These are phyloP conservation scores for Onychostruthus taczanowskii DNA, from an alignment of 2,113 vertebrate genomes.

Conservation along the genomic window DNA sequence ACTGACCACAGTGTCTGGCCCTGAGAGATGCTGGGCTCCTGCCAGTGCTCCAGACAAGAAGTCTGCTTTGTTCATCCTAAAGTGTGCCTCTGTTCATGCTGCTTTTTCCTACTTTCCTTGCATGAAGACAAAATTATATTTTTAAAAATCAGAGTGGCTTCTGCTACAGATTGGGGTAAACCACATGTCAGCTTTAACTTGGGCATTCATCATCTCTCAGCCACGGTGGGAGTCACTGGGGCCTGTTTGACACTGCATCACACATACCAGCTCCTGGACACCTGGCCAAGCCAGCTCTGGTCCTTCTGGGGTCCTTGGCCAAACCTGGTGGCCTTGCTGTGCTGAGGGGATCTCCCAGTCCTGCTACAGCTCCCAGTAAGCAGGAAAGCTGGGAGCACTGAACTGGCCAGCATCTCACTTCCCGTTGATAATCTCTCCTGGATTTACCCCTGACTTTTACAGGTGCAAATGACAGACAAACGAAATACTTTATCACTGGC, in stretches of 20 bases:
- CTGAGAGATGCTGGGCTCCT: not conserved
- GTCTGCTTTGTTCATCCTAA: not conserved
- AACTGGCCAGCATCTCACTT: not conserved
- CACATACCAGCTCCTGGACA: not conserved
- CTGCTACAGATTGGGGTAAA: not conserved
- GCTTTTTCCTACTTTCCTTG: not conserved
- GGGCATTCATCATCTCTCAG: not conserved
- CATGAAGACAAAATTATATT: not conserved
- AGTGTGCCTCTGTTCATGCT: not conserved
- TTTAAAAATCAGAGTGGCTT: not conserved
- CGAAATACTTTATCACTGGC: not conserved
- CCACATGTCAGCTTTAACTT: not conserved
- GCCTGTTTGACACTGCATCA: not conserved
- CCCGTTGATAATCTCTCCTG: not conserved
- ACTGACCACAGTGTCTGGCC: not conserved
- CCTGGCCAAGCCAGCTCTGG: not conserved
- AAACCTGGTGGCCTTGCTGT: not conserved
- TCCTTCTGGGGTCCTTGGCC: not conserved
- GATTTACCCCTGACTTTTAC: not conserved
- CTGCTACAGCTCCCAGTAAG: not conserved
- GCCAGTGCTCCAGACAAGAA: not conserved
- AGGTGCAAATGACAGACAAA: not conserved
- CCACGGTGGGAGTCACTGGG: rapidly evolving
- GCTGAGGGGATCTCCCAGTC: not conserved
- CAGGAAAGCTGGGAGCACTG: not conserved